Evolutionary conservation across 2,797 vertebrate genomes (phyloP), one percentile per base, ranked within the genome.

Genomic region (Arrhamphus sclerolepis): DNA sequence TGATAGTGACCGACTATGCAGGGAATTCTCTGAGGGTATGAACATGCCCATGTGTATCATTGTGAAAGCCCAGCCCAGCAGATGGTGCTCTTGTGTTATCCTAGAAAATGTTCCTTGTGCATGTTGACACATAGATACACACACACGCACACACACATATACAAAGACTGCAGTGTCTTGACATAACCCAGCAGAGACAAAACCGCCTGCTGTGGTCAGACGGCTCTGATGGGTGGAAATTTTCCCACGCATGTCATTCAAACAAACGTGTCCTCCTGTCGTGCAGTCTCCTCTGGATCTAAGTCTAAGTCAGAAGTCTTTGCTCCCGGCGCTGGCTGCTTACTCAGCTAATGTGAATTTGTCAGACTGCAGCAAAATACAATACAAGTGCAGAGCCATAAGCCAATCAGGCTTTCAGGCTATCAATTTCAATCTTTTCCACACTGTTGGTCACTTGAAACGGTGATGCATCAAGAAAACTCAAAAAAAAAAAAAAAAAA

Each of bases 41-140:
- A 14, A 31, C 18, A 2, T 10, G 31, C 7, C 10, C 2, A 26
- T 34, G 10, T 34, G 29, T 13, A 2, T 43, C n/a, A 16, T 1
- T n/a, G 6, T 46, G 31, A 52, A 44, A 54, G 26, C 4, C 5
- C 1, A 19, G 84, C 39, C 91, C 83, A 94, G 89, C 11, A 89
- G 93, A 7, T 92, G 94, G 73, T 67, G 94, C 66, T 88, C 85
- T 62, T 90, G 62, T 81, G 92, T 57, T 89, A 93, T 47, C 80
- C 90, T 69, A 28, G 46, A 20, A 10, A 75, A 3, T 79, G 89
- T 62, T 41, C 62, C 10, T 21, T 13, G 11, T 21, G 18, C 29
- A n/a, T n/a, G 9, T 7, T 39, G 26, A 13, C 52, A 24, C 38
- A 16, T 48, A 40, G 54, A 6, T 34, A 20, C 31, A 46, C 13